These are phyloP conservation scores for Ifrita kowaldi DNA, from an alignment of 2,113 vertebrate species.

Conservation along the genomic window DNA sequence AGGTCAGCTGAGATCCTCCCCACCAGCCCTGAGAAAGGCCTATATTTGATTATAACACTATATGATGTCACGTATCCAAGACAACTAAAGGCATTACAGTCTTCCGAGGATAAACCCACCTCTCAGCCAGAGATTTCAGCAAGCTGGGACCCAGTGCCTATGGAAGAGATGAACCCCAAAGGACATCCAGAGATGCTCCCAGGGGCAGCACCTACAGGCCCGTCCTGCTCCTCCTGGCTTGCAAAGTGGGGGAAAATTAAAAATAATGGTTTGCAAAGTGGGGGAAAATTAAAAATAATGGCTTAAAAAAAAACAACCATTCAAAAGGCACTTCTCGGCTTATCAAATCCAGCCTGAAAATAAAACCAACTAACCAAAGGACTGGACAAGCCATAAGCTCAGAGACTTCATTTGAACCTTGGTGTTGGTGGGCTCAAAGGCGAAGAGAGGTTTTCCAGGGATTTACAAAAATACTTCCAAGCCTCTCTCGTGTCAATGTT, in stretches of 20 bases:
- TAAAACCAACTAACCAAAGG: not conserved
- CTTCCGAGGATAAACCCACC: constrained; percentile 73
- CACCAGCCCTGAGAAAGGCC: constrained; percentile 50
- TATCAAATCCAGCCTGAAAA: not conserved
- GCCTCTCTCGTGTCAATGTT: not conserved
- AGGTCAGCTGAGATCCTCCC: constrained; percentile 63
- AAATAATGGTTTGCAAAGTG: not conserved
- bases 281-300: too few species aligned
- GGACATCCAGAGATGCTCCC: not conserved
- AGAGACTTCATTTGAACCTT: not conserved
- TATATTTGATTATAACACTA: constrained; percentile 77
- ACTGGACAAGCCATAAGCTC: not conserved
- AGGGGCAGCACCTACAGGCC: not conserved
- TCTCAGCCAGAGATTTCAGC: constrained; percentile 62
- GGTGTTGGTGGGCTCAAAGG: not conserved
- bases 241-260: not conserved
- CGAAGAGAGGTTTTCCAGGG: not conserved
- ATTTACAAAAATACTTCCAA: not conserved
- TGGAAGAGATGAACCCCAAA: constrained; percentile 45
- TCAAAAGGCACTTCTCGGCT: not conserved
- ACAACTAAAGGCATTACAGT: constrained; percentile 77
- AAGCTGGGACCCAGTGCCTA: constrained; percentile 28
- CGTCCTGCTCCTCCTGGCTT: not conserved
- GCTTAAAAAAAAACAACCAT: not conserved
- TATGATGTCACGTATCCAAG: constrained; percentile 78